Percentiles rank a stretch among this genome's conserved stretches.
Conservation (phyloP, 2,888 invertebrate genomes). For the Drosophila mercatorum region DNA sequence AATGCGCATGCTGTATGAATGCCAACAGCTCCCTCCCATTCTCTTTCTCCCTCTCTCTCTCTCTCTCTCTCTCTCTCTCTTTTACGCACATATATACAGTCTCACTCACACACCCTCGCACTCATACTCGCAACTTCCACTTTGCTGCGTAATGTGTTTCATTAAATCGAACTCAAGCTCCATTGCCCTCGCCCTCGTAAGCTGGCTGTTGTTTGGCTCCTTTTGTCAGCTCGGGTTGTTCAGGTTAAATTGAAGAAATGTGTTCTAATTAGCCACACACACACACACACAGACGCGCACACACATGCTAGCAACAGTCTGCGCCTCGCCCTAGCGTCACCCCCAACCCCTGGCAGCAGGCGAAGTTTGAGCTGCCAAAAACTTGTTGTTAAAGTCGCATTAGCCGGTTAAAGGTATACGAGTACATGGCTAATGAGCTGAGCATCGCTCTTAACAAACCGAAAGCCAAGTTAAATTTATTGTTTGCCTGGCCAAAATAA, state of each 20-base stretch:
- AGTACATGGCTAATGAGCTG: conserved; percentile 58
- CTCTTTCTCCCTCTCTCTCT: conserved; percentile 42
- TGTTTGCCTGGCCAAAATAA: conserved; percentile 54
- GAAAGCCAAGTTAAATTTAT: conserved; percentile 59
- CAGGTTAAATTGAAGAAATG: conserved; percentile 78
- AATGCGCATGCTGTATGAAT: conserved; percentile 32
- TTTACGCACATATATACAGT: background rate
- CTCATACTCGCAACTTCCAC: background rate
- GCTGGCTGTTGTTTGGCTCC: conserved; percentile 17
- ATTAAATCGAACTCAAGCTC: conserved; percentile 67
- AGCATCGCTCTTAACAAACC: conserved; percentile 8
- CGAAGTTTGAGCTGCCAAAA: conserved; percentile 56
- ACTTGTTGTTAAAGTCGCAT: conserved; percentile 77
- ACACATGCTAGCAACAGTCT: conserved; percentile 9
- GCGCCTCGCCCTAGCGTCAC: background rate
- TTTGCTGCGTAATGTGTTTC: conserved; percentile 53
- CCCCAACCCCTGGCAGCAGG: conserved; percentile 5
- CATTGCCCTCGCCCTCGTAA: conserved; percentile 2
- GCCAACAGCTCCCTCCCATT: conserved; percentile 37
- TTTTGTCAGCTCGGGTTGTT: conserved; percentile 48
- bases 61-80: background rate
- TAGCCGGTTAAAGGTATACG: conserved; percentile 65
- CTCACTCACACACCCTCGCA: background rate
- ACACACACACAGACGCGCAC: conserved; percentile 19
- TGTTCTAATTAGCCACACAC: conserved; percentile 70